Percentiles rank a stretch among this genome's conserved stretches.
Evolutionary conservation across 2,797 vertebrate genomes (phyloP).

Genomic region (Acridotheres tristis): DNA sequence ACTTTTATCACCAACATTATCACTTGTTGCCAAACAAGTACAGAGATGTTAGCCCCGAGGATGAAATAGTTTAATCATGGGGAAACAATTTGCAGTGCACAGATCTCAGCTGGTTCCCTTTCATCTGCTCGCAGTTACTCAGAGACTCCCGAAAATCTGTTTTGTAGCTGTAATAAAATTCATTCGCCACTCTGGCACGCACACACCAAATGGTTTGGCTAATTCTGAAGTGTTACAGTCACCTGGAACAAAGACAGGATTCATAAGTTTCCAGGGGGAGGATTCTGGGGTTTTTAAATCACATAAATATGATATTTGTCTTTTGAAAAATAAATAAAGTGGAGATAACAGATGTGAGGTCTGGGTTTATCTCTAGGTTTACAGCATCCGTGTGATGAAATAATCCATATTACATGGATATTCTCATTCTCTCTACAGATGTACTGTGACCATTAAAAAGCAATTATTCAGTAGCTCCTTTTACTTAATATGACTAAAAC

Average conservation of each 20-base stretch:
- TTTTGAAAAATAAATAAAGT: neutral
- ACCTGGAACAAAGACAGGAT: conserved; percentile 13
- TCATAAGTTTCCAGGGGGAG: neutral
- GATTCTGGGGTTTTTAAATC: neutral
- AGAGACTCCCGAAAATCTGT: conserved; percentile 56
- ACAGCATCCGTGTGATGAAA: neutral
- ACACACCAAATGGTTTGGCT: conserved; percentile 48
- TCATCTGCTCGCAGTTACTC: conserved; percentile 57
- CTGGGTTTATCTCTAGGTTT: neutral
- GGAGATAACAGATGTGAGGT: neutral
- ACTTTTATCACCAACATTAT: conserved; percentile 54
- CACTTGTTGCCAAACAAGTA: conserved; percentile 59
- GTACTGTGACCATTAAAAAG: neutral
- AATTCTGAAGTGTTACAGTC: neutral
- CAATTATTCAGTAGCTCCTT: neutral
- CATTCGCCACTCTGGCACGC: conserved; percentile 11
- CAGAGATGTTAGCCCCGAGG: conserved; percentile 57
- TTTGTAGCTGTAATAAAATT: conserved; percentile 71
- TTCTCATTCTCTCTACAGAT: neutral
- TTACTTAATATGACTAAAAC: neutral
- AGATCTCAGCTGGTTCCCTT: conserved; percentile 65
- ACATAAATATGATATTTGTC: neutral
- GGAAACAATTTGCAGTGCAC: conserved; percentile 65
- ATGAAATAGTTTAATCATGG: conserved; percentile 68
- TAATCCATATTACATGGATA: neutral